Percentiles rank a stretch among this genome's conserved stretches.
Evolutionary conservation across 2,113 vertebrate species (phyloP).

Genomic region (Trachemys scripta): DNA sequence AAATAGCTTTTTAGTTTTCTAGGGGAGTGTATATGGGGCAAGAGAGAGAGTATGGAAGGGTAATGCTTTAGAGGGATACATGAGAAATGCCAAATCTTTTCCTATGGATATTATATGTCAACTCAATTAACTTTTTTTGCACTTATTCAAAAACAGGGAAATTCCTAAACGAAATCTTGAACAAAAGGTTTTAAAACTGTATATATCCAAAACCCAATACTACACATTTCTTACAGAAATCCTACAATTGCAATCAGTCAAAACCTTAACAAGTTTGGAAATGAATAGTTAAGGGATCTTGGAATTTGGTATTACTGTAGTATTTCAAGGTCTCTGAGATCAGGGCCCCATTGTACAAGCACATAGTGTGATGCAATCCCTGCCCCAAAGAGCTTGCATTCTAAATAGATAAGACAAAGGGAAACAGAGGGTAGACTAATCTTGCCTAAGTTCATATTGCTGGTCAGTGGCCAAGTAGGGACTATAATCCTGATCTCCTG

Average conservation of each 20-base stretch:
- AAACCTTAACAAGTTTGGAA: background rate
- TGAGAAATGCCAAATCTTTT: background rate
- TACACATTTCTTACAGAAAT: background rate
- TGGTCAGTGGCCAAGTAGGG: background rate
- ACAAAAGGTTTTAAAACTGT: no score
- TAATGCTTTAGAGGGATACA: no score
- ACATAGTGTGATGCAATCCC: background rate
- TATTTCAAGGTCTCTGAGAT: background rate
- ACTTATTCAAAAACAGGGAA: background rate
- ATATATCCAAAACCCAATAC: background rate
- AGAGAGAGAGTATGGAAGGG: no score
- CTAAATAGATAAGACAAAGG: background rate
- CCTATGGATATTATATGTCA: background rate
- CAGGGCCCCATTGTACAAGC: background rate
- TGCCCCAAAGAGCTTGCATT: background rate
- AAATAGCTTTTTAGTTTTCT: background rate
- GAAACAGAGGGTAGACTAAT: background rate
- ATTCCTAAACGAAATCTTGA: background rate
- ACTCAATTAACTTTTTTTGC: background rate
- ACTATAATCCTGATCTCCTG: background rate
- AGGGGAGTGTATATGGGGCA: background rate
- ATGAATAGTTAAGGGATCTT: background rate
- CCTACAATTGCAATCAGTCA: background rate
- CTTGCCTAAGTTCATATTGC: background rate
- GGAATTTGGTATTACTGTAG: background rate